Percentiles rank a stretch among this genome's conserved stretches.
These are phyloP conservation scores for Lasioglossum oenotherae DNA, from an alignment of 2,888 invertebrate genomes.

Conservation along the genomic window DNA sequence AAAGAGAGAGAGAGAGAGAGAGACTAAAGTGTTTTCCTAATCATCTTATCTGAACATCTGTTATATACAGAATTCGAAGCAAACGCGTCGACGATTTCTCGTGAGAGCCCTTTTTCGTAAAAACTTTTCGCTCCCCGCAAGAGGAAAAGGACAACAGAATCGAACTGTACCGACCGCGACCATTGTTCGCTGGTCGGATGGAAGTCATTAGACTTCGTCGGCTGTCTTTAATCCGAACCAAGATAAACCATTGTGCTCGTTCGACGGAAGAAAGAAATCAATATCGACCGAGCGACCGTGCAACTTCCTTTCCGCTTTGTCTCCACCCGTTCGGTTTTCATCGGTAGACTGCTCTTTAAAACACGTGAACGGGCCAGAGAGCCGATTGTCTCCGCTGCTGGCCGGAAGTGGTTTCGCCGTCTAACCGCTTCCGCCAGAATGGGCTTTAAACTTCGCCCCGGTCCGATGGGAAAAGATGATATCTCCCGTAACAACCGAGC, in stretches of 20 bases:
- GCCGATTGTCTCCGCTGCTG: conserved; percentile 59
- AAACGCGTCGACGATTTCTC: conserved; percentile 10
- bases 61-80: conserved; percentile 4
- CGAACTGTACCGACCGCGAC: background rate
- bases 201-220: conserved; percentile 22
- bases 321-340: conserved; percentile 54
- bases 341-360: conserved; percentile 66
- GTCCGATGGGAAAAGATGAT: conserved; percentile 58
- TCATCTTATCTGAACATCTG: background rate
- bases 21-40: background rate
- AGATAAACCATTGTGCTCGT: conserved; percentile 31
- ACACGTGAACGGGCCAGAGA: conserved; percentile 51
- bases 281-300: conserved; percentile 51
- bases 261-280: conserved; percentile 54
- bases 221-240: conserved; percentile 8
- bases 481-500: conserved; percentile 41
- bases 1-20: too few relatives aligned
- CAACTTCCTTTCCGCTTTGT: conserved; percentile 49
- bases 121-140: background rate
- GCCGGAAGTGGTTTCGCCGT: conserved; percentile 75
- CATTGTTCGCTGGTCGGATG: background rate
- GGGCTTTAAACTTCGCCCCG: conserved; percentile 54
- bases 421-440: conserved; percentile 67
- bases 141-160: background rate
- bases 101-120: background rate